phyloP scores from a whole-genome alignment of 92 coral and sea anemone species.

The Palythoa grandis region DNA sequence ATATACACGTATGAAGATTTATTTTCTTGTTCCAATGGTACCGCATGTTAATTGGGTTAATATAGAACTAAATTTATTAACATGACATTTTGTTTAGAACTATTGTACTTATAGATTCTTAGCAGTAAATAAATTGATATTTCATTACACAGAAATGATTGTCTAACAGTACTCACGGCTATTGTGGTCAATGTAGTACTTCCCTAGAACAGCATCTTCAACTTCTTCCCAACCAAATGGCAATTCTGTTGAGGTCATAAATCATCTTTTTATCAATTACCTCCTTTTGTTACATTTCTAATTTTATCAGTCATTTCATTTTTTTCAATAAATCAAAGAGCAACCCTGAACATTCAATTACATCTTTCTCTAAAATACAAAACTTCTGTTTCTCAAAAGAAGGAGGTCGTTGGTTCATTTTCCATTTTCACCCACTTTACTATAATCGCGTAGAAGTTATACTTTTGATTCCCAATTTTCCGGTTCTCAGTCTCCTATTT shows the following conservation, averaged over 20 bases:
- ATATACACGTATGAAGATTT: too few species aligned
- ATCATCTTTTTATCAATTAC: not conserved
- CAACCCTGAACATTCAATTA: too few species aligned
- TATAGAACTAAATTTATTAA: too few species aligned
- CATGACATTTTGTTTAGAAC: too few species aligned
- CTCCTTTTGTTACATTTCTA: not conserved
- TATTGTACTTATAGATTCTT: not conserved
- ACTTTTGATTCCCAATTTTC: not conserved
- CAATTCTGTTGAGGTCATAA: slow-evolving; percentile 64
- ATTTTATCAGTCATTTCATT: not conserved
- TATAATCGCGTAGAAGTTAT: not conserved
- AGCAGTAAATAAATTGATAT: not conserved
- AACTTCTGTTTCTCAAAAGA: not conserved
- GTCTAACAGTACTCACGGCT: slow-evolving; percentile 60
- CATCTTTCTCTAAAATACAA: too few species aligned
- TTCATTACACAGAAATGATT: not conserved
- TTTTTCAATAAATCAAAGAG: too few species aligned
- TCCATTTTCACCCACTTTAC: not conserved
- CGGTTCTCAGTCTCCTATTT: not conserved
- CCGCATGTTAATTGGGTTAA: too few species aligned
- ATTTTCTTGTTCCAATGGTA: too few species aligned
- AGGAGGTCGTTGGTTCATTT: not conserved
- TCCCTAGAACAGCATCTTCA: slow-evolving; percentile 79
- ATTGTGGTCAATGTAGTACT: slow-evolving; percentile 92
- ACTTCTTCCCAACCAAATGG: slow-evolving; percentile 99